These are phyloP conservation scores for Corythornis leucogaster DNA, from an alignment of 2,797 vertebrate species.

Conservation along the genomic window DNA sequence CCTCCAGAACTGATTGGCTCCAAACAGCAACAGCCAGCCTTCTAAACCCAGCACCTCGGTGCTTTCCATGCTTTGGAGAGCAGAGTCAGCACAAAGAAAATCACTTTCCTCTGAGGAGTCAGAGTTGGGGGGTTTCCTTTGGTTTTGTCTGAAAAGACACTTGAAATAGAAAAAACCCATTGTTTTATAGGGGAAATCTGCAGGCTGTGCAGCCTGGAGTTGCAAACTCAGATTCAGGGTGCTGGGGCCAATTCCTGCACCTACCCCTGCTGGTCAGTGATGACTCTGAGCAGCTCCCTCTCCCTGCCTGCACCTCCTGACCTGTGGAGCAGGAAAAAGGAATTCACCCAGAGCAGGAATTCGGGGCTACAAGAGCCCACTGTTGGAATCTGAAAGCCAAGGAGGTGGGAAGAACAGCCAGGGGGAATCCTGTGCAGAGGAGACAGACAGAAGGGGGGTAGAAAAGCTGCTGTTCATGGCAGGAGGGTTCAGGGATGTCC, in stretches of 20 bases:
- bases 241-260: rapidly evolving
- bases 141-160: neutral
- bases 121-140: neutral
- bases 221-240: neutral
- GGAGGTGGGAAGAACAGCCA: neutral
- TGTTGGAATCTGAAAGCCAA: neutral
- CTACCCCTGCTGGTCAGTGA: rapidly evolving
- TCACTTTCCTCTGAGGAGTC: neutral
- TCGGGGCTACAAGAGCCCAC: neutral
- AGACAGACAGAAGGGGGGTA: neutral
- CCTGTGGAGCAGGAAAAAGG: neutral
- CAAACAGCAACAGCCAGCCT: neutral
- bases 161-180: neutral
- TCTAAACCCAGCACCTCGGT: neutral
- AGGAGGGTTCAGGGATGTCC: neutral
- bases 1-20: neutral
- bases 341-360: neutral
- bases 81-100: neutral
- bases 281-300: neutral
- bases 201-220: neutral
- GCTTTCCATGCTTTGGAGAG: neutral
- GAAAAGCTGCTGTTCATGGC: neutral
- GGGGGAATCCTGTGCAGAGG: neutral
- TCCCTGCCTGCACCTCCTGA: neutral
- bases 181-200: neutral